A percentile compares a stretch with the other conserved stretches of the same genome.
These are phyloP conservation scores for Lophura nycthemera DNA, from an alignment of 2,113 vertebrate species.

Conservation along the genomic window DNA sequence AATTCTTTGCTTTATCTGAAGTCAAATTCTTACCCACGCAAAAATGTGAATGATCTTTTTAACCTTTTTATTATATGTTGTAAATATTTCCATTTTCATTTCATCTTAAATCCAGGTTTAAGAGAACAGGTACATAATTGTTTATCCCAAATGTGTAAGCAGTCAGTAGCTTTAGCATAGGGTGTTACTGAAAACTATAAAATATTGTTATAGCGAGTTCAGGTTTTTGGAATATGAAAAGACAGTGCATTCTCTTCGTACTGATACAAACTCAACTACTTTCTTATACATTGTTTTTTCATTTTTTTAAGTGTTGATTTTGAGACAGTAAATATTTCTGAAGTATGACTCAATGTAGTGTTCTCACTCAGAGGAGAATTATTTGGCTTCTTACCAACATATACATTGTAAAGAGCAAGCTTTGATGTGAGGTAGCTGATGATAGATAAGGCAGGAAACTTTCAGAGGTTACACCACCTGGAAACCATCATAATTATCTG, in stretches of 20 bases:
- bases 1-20: not conserved
- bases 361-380: not conserved
- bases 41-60: not conserved
- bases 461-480: not conserved
- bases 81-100: not conserved
- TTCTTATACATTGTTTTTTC: not conserved
- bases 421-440: not conserved
- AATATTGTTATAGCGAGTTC: not conserved
- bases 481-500: not conserved
- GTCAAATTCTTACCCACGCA: not conserved
- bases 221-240: not conserved
- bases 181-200: not conserved
- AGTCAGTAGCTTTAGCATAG: not conserved
- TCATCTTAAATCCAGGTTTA: not conserved
- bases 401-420: not conserved
- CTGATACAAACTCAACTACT: not conserved
- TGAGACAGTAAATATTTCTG: not conserved
- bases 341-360: not conserved
- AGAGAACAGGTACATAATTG: not conserved
- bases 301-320: not conserved
- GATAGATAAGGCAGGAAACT: not conserved
- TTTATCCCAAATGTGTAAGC: not conserved
- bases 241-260: accelerated
- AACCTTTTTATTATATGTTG: not conserved
- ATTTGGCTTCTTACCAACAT: not conserved